Evolutionary conservation across 1,140 invertebrate genomes (phyloP).

Genomic region (Pseudachorutes palmiensis): DNA sequence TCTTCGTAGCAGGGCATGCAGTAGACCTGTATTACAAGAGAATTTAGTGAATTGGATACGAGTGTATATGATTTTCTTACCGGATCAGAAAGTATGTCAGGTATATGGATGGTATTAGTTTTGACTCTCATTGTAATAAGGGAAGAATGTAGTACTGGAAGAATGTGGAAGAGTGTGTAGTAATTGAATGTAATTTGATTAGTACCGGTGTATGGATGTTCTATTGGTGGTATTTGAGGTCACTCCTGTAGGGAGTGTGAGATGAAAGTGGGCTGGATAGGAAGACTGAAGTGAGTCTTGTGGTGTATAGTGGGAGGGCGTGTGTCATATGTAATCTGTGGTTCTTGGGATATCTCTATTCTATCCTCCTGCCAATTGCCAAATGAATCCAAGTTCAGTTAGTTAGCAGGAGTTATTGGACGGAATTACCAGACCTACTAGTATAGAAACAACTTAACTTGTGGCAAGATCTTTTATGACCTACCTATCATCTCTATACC

Average conservation of each 20-base stretch:
- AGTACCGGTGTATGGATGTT: not conserved
- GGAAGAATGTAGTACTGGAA: not conserved
- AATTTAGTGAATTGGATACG: not conserved
- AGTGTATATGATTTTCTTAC: not conserved
- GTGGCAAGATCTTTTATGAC: too few relatives aligned
- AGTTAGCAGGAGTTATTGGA: too few relatives aligned
- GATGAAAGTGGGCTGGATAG: not conserved
- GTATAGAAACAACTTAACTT: too few relatives aligned
- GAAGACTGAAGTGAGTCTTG: too few relatives aligned
- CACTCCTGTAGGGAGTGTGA: not conserved
- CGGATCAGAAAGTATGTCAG: not conserved
- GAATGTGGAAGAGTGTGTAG: not conserved
- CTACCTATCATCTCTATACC: too few relatives aligned
- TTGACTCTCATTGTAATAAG: not conserved
- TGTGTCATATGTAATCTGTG: too few relatives aligned
- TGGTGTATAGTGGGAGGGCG: too few relatives aligned
- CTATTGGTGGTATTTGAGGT: not conserved
- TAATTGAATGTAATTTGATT: not conserved
- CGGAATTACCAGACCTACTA: too few relatives aligned
- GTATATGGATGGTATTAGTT: not conserved
- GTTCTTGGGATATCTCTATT: too few relatives aligned
- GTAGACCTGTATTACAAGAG: conserved; percentile 1
- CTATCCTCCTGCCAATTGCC: too few relatives aligned
- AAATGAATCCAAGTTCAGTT: too few relatives aligned
- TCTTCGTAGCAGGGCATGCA: not conserved